Base-by-base conservation (phyloP, 30 jellyfish, hydroid and myxozoan genomes). In the Aurelia coerulea region DNA sequence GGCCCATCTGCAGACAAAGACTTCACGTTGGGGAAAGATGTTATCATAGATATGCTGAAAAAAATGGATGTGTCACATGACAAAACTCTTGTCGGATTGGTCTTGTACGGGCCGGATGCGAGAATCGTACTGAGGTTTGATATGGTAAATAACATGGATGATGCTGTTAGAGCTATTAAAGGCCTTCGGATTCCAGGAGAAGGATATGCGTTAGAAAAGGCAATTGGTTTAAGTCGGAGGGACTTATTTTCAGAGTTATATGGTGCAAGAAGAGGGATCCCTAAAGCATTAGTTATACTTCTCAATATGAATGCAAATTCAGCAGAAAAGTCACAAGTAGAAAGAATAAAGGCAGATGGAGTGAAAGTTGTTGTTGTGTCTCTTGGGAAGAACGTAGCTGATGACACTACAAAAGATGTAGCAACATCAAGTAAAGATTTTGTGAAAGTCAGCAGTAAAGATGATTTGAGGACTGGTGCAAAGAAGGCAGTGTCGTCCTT, bases 221-320 rank as follows among this genome's bases (percentile, higher is more conserved):
- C 96, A 10, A 60, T 93, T n/a, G 96, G 85, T 49, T 46, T 83
- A 11, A 95, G 93, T 14, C 81, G 86, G 5, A 77, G 66, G 37
- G 72, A 83, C 3, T 83, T 92, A 0, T 92, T 87, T 46, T 11
- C 73, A 11, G 63, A 41, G 62, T 41, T 62, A 23, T 65, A 82
- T 18, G 97, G 97, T 11, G 97, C 87, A 16, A 66, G 97, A 31
- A 74, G 82, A 29, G 68, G 70, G 41, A 52, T 84, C 7, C 83
- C 84, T 23, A 92, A 92, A 50, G 58, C 97, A 9, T 18, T 92
- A 14, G 89, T 92, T 35, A 64, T 88, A 52, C 82, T 92, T 84
- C 71, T 91, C 19, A 75, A 83, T 53, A 78, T 41, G 17, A 71
- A 67, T 16, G 56, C 8, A 13, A 65, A 56, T 6, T 39, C 46